Evolutionary conservation across 2,113 vertebrate species (phyloP).

Genomic region (Plestiodon gilberti): DNA sequence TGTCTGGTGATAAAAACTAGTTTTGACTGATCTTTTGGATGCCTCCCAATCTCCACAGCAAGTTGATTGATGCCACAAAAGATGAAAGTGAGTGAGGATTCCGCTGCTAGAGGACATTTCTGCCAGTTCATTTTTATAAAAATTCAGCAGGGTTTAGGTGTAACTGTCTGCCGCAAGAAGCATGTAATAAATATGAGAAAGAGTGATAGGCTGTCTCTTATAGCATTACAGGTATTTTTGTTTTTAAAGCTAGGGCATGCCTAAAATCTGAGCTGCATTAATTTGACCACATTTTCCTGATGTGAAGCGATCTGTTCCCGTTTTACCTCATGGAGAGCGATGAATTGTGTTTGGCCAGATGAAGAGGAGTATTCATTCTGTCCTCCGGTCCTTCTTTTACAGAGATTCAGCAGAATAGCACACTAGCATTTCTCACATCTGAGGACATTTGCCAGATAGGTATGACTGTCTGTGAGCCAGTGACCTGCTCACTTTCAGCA

Average conservation of each 20-base stretch:
- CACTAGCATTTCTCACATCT: background rate
- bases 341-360: background rate
- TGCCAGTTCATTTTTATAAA: background rate
- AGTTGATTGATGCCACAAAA: slow-evolving; percentile 38
- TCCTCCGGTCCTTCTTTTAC: background rate
- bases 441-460: background rate
- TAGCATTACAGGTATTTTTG: background rate
- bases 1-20: slow-evolving; percentile 44
- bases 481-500: background rate
- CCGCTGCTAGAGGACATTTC: background rate
- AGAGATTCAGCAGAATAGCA: background rate
- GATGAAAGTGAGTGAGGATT: slow-evolving; percentile 29
- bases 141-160: background rate
- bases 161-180: background rate
- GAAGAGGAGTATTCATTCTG: slow-evolving; percentile 9
- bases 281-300: background rate
- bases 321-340: slow-evolving; percentile 34
- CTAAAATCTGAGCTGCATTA: background rate
- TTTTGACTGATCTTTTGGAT: slow-evolving; percentile 11
- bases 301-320: slow-evolving; percentile 42
- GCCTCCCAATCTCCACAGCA: slow-evolving; percentile 43
- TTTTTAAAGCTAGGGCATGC: background rate
- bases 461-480: background rate
- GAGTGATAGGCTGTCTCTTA: background rate
- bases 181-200: background rate